Evolutionary conservation across 2,797 vertebrate species (phyloP).

Genomic region (Coreius guichenoti): DNA sequence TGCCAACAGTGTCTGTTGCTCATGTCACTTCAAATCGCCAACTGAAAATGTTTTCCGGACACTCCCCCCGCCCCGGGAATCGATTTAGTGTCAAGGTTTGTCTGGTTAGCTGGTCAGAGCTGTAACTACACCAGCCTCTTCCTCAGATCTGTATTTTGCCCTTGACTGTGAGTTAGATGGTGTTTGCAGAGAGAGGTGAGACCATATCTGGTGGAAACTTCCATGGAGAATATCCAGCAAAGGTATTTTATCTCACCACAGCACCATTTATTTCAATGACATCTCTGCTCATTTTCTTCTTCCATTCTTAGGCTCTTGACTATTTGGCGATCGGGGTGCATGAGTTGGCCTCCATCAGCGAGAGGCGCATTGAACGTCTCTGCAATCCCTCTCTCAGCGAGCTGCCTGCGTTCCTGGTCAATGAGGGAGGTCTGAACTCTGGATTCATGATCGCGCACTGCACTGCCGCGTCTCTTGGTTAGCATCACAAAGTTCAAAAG

Average conservation of each 20-base stretch:
- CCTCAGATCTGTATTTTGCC: constrained; percentile 24
- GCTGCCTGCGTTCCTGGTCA: constrained; percentile 95
- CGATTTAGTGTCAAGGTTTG: not conserved
- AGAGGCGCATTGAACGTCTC: constrained; percentile 93
- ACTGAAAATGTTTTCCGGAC: not conserved
- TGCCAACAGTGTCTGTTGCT: not conserved
- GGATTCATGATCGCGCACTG: constrained; percentile 99
- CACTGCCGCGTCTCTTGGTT: constrained; percentile 93
- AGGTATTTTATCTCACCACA: constrained; percentile 74
- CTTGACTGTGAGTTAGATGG: constrained; percentile 89
- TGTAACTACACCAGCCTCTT: not conserved
- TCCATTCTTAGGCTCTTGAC: constrained; percentile 87
- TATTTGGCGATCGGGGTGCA: constrained; percentile 95
- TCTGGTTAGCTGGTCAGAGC: not conserved
- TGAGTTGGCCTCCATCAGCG: constrained; percentile 95
- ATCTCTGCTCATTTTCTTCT: not conserved
- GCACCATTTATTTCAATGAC: not conserved
- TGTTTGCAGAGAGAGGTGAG: constrained; percentile 94
- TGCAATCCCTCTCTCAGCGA: constrained; percentile 97
- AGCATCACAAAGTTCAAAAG: constrained; percentile 53
- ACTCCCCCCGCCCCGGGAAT: not conserved
- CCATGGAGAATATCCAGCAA: constrained; percentile 99
- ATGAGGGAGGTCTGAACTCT: constrained; percentile 96
- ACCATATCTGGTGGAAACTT: constrained; percentile 99
- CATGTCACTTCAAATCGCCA: not conserved